Base-by-base conservation (phyloP, 2,888 invertebrate genomes). In the Icerya purchasi region DNA sequence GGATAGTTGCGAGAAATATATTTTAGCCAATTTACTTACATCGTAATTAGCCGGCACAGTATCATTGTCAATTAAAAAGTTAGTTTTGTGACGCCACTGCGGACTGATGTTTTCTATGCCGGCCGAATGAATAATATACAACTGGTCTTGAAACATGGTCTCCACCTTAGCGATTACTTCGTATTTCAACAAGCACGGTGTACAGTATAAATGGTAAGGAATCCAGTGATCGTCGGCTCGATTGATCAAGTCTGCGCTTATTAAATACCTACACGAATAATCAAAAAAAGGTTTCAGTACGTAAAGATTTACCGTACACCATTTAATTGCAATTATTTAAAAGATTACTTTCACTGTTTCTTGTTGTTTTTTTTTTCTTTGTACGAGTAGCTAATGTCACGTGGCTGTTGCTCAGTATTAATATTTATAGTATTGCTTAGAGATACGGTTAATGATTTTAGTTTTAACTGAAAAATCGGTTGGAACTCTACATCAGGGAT, bases 151-250 rank as follows among this genome's bases (percentile, higher is more conserved):
- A 55, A 70, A 69, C 57, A 79, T 64, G 1, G 75, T 75, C 66
- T 79, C 78, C 60, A 77, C 75, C 68, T 77, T 76, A 0, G 76
- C 77, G 10, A 78, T 70, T 54, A 76, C 69, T 64, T 78, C 74
- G 64, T 78, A 79, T 22, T 74, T 67, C 1, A 80, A 68, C 5
- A 72, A 66, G 65, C 80, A 80, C 1, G 79, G 79, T 1, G 76
- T 75, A 65, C 80, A 80, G 56, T 75, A 72, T 18, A 75, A 69
- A 63, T 74, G 73, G 63, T 74, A 76, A 0, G 77, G 76, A 54
- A 74, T 73, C 80, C 80, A 80, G 66, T 80, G 80, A 64, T 76
- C 76, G 66, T 78, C 78, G 1, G 73, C 71, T 52, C 55, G 72
- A 49, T 65, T 69, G 1, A 69, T 68, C 19, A 75, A 64, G 63